Conservation (phyloP, 1,140 invertebrate species). For the Monochamus saltuarius region DNA sequence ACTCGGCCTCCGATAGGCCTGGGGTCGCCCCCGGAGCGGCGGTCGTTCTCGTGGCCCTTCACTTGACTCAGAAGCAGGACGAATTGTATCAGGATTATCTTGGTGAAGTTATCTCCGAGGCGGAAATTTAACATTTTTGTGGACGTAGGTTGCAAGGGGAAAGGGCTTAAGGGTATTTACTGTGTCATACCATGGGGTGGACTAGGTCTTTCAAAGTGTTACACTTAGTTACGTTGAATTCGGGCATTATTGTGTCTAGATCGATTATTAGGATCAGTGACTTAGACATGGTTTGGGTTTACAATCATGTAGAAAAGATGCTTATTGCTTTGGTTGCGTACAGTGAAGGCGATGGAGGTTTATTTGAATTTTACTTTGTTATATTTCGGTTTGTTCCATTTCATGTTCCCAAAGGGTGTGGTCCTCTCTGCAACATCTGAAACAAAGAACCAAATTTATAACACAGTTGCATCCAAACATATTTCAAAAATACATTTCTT, state of each 20-base stretch:
- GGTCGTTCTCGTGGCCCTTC: constrained; percentile 17
- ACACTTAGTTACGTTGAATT: not conserved
- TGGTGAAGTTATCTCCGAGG: constrained; percentile 23
- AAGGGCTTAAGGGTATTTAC: constrained; percentile 20
- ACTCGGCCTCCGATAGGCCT: constrained; percentile 28
- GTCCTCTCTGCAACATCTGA: constrained; percentile 25
- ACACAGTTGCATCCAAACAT: not conserved
- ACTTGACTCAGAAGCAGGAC: constrained; percentile 25
- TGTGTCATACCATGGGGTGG: constrained; percentile 7
- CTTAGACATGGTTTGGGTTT: constrained; percentile 45
- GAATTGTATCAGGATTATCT: constrained; percentile 35
- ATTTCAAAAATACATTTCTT: not conserved
- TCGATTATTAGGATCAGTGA: constrained; percentile 49
- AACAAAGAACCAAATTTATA: constrained; percentile 26
- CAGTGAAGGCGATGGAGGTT: constrained; percentile 23
- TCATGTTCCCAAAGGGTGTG: constrained; percentile 28
- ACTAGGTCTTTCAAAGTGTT: constrained; percentile 2
- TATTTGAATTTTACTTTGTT: constrained; percentile 38
- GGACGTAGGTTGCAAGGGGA: constrained; percentile 26
- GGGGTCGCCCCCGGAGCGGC: constrained; percentile 13
- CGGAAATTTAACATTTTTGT: constrained; percentile 30
- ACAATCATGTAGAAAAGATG: not conserved
- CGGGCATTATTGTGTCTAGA: constrained; percentile 48
- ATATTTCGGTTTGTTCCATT: constrained; percentile 30
- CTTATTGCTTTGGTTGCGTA: constrained; percentile 28